Evolutionary conservation across 2,888 invertebrate species (phyloP), one percentile per base, ranked within the genome.

Genomic region (Melitaea athalia): DNA sequence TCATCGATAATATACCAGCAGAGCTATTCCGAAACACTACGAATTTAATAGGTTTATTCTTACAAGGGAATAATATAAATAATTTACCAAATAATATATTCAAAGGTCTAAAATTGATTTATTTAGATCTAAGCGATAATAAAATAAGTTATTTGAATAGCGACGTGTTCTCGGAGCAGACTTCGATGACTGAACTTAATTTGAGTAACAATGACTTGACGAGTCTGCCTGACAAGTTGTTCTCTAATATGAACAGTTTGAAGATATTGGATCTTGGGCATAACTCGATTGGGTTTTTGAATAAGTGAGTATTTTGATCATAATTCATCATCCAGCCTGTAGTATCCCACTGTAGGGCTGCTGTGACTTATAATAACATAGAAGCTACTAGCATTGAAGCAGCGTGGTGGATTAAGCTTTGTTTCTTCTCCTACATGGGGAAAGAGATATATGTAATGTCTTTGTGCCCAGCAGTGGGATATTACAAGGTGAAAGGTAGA

Each of bases 1-100:
- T 6, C 0, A 45, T 85, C 4, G 24, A 11, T 0, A 1, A 15
- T 1, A 59, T 83, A 0, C 71, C 75, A 3, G 71, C 63, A 0
- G 63, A 68, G n/a, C 15, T 76, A 0, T 79, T 85, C 64, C 5
- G 11, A 0, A 78, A 79, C 0, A 67, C 80, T 4, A 11, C 31
- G 0, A 43, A 63, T 0, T 67, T 85, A 15, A 17, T 24, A 0
- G 47, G 5, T 0, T 69, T 85, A 1, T 69, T 70, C 17, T 67
- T 85, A 0, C 74, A 73, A 65, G 33, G 59, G 0, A 84, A 85
- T 59, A 24, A 67, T 0, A 57, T 85, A 10, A 17, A 5, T 0
- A 43, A 64, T 3, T 43, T 81, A 24, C 71, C 71, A 0, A 62
- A 50, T 0, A 72, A 73, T 11, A 55, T 80, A 10, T 75, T 84